Conservation (phyloP, 2,888 invertebrate genomes). For the Tinea pellionella region DNA sequence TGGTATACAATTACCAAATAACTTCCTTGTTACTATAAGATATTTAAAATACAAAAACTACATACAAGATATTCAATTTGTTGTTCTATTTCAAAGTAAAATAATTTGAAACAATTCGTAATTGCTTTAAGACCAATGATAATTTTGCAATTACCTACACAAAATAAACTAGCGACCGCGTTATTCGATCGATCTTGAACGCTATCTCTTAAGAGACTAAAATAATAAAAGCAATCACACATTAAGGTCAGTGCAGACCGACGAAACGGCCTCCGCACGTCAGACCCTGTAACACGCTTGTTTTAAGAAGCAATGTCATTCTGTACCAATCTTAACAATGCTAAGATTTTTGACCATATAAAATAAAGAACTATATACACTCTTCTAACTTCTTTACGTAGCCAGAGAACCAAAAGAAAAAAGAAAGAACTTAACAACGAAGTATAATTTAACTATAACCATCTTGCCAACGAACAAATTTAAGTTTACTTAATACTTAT, state of each 20-base stretch:
- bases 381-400: not conserved
- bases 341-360: conserved; percentile 13
- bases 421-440: not conserved
- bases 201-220: conserved; percentile 7
- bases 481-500: not conserved
- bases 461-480: conserved; percentile 10
- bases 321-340: conserved; percentile 8
- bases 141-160: conserved; percentile 8
- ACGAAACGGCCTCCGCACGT: conserved; percentile 37
- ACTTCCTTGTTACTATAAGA: not conserved
- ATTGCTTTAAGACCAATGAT: conserved; percentile 2
- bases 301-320: conserved; percentile 19
- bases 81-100: not conserved
- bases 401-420: not conserved
- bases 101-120: not conserved
- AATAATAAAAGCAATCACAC: conserved; percentile 24
- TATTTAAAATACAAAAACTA: not conserved
- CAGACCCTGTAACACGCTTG: conserved; percentile 19
- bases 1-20: not conserved
- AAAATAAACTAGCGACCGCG: not conserved
- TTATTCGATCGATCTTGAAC: conserved; percentile 11
- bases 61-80: not conserved
- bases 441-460: not conserved
- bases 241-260: conserved; percentile 31
- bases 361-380: not conserved